phyloP scores from a whole-genome alignment of 2,113 vertebrate species.

The Ammodytes dubius region DNA sequence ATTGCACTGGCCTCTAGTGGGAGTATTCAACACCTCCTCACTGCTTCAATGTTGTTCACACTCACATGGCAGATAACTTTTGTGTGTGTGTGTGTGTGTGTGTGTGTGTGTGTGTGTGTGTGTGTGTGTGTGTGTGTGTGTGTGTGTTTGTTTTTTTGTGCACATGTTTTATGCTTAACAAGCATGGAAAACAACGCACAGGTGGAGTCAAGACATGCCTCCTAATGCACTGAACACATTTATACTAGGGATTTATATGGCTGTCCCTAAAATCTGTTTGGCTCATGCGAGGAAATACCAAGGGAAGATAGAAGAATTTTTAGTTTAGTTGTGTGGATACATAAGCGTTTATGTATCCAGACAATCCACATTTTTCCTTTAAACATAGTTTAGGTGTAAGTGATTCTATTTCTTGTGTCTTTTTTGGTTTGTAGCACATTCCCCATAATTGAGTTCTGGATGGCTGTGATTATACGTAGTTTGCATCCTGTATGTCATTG shows the following conservation, averaged over 20 bases:
- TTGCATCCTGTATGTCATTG: not conserved
- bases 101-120: not conserved
- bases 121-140: conserved; percentile 1
- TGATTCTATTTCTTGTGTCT: conserved; percentile 1
- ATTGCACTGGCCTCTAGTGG: conserved; percentile 54
- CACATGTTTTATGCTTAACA: not conserved
- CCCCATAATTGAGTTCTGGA: not conserved
- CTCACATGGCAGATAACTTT: not conserved
- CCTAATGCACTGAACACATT: conserved; percentile 21
- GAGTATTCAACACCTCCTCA: conserved; percentile 43
- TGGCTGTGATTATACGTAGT: not conserved
- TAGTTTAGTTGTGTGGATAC: conserved; percentile 2
- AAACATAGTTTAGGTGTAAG: not conserved
- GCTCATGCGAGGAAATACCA: not conserved
- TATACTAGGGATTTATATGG: conserved; percentile 37
- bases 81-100: not conserved
- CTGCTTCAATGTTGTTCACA: conserved; percentile 1
- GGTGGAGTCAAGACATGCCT: conserved; percentile 31
- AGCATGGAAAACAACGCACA: conserved; percentile 44
- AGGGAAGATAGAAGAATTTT: conserved; percentile 18
- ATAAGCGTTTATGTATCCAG: not conserved
- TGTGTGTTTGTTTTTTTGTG: conserved; percentile 2
- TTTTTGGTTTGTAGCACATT: not conserved
- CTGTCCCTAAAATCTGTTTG: conserved; percentile 19
- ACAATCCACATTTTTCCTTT: not conserved